These are phyloP conservation scores for Iselma pallidipennis DNA, from an alignment of 2,888 invertebrate species.

Conservation along the genomic window DNA sequence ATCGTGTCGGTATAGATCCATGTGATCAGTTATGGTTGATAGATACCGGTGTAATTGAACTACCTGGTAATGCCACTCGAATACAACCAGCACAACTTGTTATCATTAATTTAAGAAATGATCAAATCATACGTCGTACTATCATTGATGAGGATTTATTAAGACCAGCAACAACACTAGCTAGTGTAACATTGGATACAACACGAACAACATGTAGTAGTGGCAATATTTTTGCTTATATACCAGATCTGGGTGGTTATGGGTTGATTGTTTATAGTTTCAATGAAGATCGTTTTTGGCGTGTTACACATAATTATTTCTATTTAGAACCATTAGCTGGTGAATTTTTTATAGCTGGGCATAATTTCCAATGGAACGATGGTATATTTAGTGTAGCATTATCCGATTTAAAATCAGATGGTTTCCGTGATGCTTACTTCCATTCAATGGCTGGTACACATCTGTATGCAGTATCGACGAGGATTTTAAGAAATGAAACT, in stretches of 20 bases:
- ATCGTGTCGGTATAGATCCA: conserved; percentile 69
- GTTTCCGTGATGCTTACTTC: conserved; percentile 70
- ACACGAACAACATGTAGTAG: conserved; percentile 62
- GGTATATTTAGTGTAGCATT: conserved; percentile 76
- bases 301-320: conserved; percentile 72
- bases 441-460: conserved; percentile 76
- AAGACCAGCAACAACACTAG: conserved; percentile 60
- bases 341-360: conserved; percentile 68
- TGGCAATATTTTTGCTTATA: conserved; percentile 70
- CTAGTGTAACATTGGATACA: conserved; percentile 72
- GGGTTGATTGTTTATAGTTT: conserved; percentile 61
- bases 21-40: conserved; percentile 80
- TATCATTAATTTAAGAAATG: conserved; percentile 68
- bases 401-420: conserved; percentile 58
- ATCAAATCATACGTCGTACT: conserved; percentile 63
- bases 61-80: conserved; percentile 59
- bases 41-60: conserved; percentile 74
- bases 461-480: conserved; percentile 72
- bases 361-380: conserved; percentile 78
- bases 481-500: conserved; percentile 61
- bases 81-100: conserved; percentile 67
- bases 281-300: conserved; percentile 62
- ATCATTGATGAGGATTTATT: conserved; percentile 59
- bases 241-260: conserved; percentile 68
- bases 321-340: conserved; percentile 72